These are phyloP conservation scores for Dasypogon diadema DNA, from an alignment of 2,888 invertebrate species.

Conservation along the genomic window DNA sequence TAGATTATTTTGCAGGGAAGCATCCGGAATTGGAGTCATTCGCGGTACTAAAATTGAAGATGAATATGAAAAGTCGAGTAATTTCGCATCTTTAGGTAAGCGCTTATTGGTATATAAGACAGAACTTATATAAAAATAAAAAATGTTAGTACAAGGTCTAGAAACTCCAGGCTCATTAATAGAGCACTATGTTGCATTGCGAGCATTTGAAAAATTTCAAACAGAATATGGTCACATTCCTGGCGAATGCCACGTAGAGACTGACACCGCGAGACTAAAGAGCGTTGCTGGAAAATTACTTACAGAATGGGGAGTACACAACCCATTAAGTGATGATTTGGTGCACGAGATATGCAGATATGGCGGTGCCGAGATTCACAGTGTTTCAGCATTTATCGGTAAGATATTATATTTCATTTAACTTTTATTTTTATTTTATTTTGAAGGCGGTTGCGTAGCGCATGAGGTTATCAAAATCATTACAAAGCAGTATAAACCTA, in stretches of 20 bases:
- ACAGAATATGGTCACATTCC: conserved; percentile 91
- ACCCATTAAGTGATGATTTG: conserved; percentile 89
- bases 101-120: neutral
- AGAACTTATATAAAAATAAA: neutral
- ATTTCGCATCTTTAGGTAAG: conserved; percentile 72
- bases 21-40: conserved; percentile 82
- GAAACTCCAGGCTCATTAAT: conserved; percentile 89
- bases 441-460: conserved; percentile 87
- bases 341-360: conserved; percentile 96
- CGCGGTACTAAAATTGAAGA: conserved; percentile 83
- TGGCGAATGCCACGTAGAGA: conserved; percentile 89
- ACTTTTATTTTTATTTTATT: neutral
- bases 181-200: conserved; percentile 88
- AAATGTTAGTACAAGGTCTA: conserved; percentile 73
- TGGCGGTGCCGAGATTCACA: conserved; percentile 95
- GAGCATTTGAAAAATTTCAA: conserved; percentile 92
- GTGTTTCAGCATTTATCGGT: conserved; percentile 90
- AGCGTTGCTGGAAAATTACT: conserved; percentile 79
- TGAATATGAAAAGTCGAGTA: conserved; percentile 80
- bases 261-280: conserved; percentile 90
- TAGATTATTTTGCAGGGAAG: conserved; percentile 89
- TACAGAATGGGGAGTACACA: conserved; percentile 85
- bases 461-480: conserved; percentile 97
- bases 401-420: conserved; percentile 52
- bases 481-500: conserved; percentile 95